Conservation (phyloP, 2,888 invertebrate species). For the Zonitis immaculata region DNA sequence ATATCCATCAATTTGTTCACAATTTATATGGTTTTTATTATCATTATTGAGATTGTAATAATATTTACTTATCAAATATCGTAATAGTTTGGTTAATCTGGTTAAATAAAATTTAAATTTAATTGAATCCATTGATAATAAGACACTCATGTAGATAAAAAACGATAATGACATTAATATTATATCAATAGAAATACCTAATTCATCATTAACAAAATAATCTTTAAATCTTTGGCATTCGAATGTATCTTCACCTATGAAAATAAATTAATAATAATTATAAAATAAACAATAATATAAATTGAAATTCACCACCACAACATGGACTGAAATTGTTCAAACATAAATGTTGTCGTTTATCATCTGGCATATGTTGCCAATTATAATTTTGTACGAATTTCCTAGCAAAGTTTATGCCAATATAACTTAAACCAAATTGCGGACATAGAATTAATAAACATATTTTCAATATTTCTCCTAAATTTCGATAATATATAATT, state of each 20-base stretch:
- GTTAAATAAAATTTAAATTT: neutral
- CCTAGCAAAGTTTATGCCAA: conserved; percentile 32
- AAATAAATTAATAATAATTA: neutral
- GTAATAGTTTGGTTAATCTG: neutral
- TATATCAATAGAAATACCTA: conserved; percentile 23
- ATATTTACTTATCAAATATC: neutral
- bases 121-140: conserved; percentile 24
- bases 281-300: conserved; percentile 4
- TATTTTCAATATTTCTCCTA: conserved; percentile 28
- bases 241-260: conserved; percentile 13
- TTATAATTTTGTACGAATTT: conserved; percentile 41
- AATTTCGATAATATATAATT: conserved; percentile 27
- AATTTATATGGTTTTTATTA: too few relatives aligned
- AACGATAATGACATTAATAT: conserved; percentile 24
- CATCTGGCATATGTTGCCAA: conserved; percentile 33
- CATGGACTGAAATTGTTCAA: conserved; percentile 34
- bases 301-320: conserved; percentile 35
- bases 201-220: conserved; percentile 24
- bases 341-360: conserved; percentile 24
- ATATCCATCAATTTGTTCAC: conserved; percentile 1
- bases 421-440: conserved; percentile 40
- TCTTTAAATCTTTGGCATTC: conserved; percentile 27
- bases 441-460: conserved; percentile 35
- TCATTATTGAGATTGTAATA: too few relatives aligned
- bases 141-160: conserved; percentile 26